Evolutionary conservation across 2,113 vertebrate genomes (phyloP).

Genomic region (Prochilodus magdalenae): DNA sequence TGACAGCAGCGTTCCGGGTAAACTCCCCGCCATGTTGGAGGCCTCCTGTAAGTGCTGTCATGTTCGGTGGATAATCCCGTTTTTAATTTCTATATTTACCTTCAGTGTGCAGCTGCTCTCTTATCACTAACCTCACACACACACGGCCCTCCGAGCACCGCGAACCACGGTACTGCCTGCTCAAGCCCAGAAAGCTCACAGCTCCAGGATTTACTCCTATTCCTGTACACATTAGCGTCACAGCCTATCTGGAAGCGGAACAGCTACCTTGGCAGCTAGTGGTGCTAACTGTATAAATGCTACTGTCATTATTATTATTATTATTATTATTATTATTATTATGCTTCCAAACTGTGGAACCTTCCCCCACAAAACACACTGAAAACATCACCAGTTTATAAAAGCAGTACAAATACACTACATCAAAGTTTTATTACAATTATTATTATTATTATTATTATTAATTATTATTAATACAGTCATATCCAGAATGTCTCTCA

Average conservation of each 20-base stretch:
- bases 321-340: neutral
- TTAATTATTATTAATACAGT: too few relatives aligned
- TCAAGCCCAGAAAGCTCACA: neutral
- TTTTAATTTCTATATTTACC: neutral
- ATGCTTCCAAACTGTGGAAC: too few relatives aligned
- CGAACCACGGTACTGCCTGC: neutral
- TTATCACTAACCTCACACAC: constrained; percentile 3
- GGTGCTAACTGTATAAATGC: neutral
- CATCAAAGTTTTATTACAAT: too few relatives aligned
- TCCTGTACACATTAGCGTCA: neutral
- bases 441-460: neutral
- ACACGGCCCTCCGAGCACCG: neutral
- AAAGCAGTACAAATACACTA: too few relatives aligned
- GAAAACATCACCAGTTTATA: too few relatives aligned
- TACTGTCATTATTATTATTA: neutral
- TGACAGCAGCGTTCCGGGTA: neutral
- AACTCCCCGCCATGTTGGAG: neutral
- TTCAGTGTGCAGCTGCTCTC: neutral
- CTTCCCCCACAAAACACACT: too few relatives aligned
- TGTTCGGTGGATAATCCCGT: neutral
- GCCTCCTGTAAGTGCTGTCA: neutral
- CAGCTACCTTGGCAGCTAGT: constrained; percentile 8
- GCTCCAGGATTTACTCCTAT: neutral
- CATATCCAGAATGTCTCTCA: too few relatives aligned
- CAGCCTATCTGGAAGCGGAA: neutral